Conservation (phyloP, 2,113 vertebrate genomes). For the cat (Felis catus) region F.catus_Fca126_mat1.0 CM031419.1:52985501-52986000, state of each 20-base stretch:
- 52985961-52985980: neutral
- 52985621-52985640: neutral
- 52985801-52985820: neutral
- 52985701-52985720: neutral
- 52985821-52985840: neutral
- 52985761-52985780: neutral
- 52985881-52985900: neutral
- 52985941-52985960: neutral
- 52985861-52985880: neutral
- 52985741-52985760: neutral
- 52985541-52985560: no score
- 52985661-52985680: neutral
- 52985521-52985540: no score
- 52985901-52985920: neutral
- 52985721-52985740: neutral
- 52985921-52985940: neutral
- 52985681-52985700: neutral
- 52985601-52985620: neutral
- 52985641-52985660: neutral
- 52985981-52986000: neutral
- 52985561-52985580: no score
- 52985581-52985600: neutral
- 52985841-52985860: neutral
- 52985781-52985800: neutral
- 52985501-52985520: no score